Evolutionary conservation across 2,797 vertebrate species (phyloP), one percentile per base, ranked within the genome.

Genomic region (Geotrypetes seraphini): DNA sequence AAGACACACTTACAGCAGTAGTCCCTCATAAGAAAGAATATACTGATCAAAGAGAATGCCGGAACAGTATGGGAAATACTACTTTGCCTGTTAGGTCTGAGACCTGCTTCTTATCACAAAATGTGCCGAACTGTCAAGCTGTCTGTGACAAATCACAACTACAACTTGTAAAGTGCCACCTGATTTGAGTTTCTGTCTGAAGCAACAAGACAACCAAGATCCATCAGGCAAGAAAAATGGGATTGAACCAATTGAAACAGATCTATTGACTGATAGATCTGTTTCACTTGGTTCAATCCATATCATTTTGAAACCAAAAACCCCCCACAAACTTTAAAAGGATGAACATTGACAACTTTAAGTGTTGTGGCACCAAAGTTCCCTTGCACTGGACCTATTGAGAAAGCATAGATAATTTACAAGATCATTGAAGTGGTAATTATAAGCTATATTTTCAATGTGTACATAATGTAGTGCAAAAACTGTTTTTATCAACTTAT

Each of bases 61-160:
- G 3, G 23, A 28, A 34, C 25, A 30, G 43, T 57, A 57, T n/a
- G n/a, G n/a, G n/a, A n/a, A n/a, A n/a, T n/a, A n/a, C n/a, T n/a
- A n/a, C n/a, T n/a, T n/a, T n/a, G n/a, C n/a, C n/a, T 54, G 46
- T 36, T 33, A 12, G 29, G 8, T 36, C 26, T 38, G 32, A 47
- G 28, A 58, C 50, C 51, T 62, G 39, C 36, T 43, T 72, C 61
- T 60, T 12, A 19, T 66, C 64, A 66, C 57, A 44, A 54, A 41
- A 31, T 47, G 33, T 10, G 37, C 36, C 44, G 43, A 35, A 43
- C 37, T 53, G 47, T 64, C 45, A 56, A 48, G 45, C 26, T 53
- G 59, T 37, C 36, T 33, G 39, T 60, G 66, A 67, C 64, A 63
- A 32, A 3, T 25, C 36, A 39, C 37, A 46, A 53, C 40, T 21